Evolutionary conservation across 2,888 invertebrate species (phyloP).

Genomic region (Lepidochrysops patricia): DNA sequence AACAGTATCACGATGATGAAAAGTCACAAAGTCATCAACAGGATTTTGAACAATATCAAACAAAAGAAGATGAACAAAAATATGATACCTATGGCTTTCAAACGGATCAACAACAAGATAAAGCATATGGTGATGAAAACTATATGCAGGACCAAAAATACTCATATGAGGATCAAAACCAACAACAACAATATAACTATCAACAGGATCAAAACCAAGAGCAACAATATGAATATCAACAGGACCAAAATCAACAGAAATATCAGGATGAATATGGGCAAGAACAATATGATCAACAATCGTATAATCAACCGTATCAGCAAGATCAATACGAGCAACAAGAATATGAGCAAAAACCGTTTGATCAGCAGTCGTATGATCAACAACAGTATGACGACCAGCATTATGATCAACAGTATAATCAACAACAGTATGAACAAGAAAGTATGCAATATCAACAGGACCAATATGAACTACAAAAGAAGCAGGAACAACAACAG

Average conservation of each 20-base stretch:
- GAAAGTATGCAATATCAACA: conserved; percentile 30
- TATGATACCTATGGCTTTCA: conserved; percentile 24
- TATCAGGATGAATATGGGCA: conserved; percentile 32
- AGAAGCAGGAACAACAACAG: conserved; percentile 34
- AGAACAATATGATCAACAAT: conserved; percentile 30
- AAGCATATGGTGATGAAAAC: conserved; percentile 29
- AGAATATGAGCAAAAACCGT: conserved; percentile 15
- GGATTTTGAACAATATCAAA: conserved; percentile 24
- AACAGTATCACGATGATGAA: conserved; percentile 18
- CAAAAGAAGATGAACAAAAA: conserved; percentile 21
- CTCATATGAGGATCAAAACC: conserved; percentile 26
- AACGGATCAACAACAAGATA: conserved; percentile 32
- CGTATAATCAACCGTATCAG: conserved; percentile 27
- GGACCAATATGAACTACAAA: conserved; percentile 30
- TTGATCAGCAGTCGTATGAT: conserved; percentile 22
- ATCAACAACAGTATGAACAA: conserved; percentile 30
- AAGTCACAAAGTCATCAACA: conserved; percentile 21
- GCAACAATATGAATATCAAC: conserved; percentile 24
- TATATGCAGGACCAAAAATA: conserved; percentile 27
- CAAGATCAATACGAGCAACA: conserved; percentile 29
- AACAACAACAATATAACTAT: conserved; percentile 25
- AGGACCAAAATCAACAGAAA: conserved; percentile 27
- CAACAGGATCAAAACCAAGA: conserved; percentile 27
- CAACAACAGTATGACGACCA: conserved; percentile 30
- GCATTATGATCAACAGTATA: conserved; percentile 23